Conservation (phyloP, 2,888 invertebrate species). For the Lithophane socia region DNA sequence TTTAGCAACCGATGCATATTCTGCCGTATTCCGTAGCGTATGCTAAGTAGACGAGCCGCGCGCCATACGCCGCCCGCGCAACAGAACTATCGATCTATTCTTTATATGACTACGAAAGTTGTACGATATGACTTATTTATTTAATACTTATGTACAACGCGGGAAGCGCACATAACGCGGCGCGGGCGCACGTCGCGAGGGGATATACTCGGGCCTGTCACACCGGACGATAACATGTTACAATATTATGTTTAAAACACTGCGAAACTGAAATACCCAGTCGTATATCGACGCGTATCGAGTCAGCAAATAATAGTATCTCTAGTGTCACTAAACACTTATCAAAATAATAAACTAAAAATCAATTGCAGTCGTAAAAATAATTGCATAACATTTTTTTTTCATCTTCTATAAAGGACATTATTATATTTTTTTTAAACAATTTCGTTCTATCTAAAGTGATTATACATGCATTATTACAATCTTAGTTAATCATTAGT, state of each 20-base stretch:
- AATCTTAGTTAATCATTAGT: constrained; percentile 80
- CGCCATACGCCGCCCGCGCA: constrained; percentile 38
- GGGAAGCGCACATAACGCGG: constrained; percentile 54
- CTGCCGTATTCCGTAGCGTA: constrained; percentile 60
- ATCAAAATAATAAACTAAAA: constrained; percentile 73
- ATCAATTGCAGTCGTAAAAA: constrained; percentile 76
- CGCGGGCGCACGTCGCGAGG: neutral
- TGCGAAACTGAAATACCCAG: constrained; percentile 66
- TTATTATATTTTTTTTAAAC: constrained; percentile 73
- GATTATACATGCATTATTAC: constrained; percentile 83
- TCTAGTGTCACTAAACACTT: constrained; percentile 73
- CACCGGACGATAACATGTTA: constrained; percentile 52
- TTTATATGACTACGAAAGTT: constrained; percentile 77
- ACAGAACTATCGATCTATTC: constrained; percentile 60
- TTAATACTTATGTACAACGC: constrained; percentile 73
- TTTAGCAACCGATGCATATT: constrained; percentile 35
- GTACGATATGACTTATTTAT: constrained; percentile 79
- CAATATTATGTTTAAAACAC: constrained; percentile 57
- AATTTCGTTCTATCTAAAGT: constrained; percentile 85
- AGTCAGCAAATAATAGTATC: constrained; percentile 72
- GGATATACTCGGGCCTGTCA: constrained; percentile 60
- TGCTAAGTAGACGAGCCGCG: constrained; percentile 45
- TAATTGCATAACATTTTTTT: constrained; percentile 67
- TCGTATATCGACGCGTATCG: constrained; percentile 61
- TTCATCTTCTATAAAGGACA: constrained; percentile 70